A percentile compares a stretch with the other conserved stretches of the same genome.
Evolutionary conservation across 2,797 vertebrate genomes (phyloP).

Genomic region (Falco naumanni): DNA sequence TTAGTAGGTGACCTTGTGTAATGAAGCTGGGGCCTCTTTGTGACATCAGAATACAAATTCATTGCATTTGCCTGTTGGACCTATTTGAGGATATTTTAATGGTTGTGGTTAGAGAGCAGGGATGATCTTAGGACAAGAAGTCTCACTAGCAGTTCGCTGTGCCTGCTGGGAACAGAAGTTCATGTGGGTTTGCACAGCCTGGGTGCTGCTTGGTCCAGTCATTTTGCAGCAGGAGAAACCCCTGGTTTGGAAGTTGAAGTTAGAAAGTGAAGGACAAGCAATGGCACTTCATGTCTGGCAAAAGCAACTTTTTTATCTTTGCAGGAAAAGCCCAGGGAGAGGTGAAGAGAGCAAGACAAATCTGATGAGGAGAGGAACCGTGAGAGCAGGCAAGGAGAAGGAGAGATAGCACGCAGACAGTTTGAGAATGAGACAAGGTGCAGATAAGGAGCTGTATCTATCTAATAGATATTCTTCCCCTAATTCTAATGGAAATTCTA

Average conservation of each 20-base stretch:
- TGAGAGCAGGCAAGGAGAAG: constrained; percentile 25
- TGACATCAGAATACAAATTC: not conserved
- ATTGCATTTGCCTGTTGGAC: not conserved
- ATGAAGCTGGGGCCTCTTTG: not conserved
- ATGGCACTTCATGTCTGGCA: not conserved
- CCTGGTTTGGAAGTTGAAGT: not conserved
- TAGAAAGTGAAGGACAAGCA: not conserved
- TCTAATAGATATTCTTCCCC: constrained; percentile 57
- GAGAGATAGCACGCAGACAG: constrained; percentile 34
- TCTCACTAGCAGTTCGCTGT: not conserved
- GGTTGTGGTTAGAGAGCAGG: not conserved
- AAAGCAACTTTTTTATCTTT: constrained; percentile 46
- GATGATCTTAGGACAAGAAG: not conserved
- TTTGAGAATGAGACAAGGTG: not conserved
- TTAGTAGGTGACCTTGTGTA: not conserved
- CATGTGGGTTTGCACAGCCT: not conserved
- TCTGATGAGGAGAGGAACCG: not conserved
- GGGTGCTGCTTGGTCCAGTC: not conserved
- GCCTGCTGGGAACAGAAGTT: not conserved
- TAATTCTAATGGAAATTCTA: constrained; percentile 59
- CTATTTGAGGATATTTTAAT: not conserved
- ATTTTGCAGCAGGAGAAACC: not conserved
- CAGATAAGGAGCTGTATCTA: constrained; percentile 54
- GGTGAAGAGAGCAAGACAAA: constrained; percentile 53
- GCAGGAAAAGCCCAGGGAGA: constrained; percentile 39